phyloP scores from a whole-genome alignment of 2,797 vertebrate species.

The Gymnopithys bicolor region DNA sequence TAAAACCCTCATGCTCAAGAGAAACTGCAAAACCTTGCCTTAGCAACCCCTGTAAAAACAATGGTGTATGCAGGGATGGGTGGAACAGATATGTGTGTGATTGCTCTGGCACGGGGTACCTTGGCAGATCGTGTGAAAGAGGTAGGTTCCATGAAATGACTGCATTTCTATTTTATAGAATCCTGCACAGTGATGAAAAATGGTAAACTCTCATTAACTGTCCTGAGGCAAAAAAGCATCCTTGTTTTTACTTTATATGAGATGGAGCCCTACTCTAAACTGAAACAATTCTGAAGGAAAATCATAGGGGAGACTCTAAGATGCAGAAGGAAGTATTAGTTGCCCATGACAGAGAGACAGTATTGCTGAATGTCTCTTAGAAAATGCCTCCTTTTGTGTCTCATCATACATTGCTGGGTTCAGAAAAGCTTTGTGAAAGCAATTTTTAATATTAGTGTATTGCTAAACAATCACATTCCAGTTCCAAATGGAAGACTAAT shows the following conservation, averaged over 20 bases:
- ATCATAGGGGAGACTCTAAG: neutral
- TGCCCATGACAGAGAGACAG: neutral
- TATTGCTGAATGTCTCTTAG: neutral
- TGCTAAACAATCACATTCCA: neutral
- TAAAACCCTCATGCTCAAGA: conserved; percentile 95
- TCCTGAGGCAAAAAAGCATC: neutral
- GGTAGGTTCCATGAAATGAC: conserved; percentile 77
- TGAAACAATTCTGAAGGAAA: neutral
- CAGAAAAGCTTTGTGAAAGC: neutral
- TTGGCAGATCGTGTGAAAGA: conserved; percentile 95
- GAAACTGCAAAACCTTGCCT: conserved; percentile 95
- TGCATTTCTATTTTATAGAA: neutral
- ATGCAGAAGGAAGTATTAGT: neutral
- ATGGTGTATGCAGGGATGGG: conserved; percentile 93
- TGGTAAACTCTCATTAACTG: neutral
- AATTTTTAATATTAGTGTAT: neutral
- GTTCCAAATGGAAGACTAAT: neutral
- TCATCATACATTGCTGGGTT: neutral
- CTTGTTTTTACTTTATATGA: neutral
- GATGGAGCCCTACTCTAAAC: neutral
- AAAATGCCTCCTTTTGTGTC: neutral
- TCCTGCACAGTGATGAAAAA: neutral
- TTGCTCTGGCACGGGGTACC: conserved; percentile 94
- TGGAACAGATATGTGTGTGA: conserved; percentile 99
- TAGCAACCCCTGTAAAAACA: conserved; percentile 97